phyloP scores from a whole-genome alignment of 2,113 vertebrate species.

The Poecilia latipinna region DNA sequence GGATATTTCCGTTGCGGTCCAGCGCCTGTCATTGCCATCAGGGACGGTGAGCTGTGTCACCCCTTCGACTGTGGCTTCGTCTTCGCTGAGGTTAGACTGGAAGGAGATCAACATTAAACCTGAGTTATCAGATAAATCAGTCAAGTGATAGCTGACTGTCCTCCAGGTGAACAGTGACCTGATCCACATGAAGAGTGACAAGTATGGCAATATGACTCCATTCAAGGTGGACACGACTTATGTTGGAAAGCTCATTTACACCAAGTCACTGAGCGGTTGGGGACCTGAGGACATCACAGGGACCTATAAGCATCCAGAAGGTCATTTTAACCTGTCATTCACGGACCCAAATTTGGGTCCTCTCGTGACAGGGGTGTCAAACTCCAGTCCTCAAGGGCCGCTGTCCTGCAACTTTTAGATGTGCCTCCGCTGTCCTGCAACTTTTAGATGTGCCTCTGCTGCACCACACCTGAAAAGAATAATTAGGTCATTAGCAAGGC shows the following conservation, averaged over 20 bases:
- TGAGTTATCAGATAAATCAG: too few species aligned
- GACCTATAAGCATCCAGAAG: conserved; percentile 84
- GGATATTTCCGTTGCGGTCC: conserved; percentile 92
- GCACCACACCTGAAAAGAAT: too few species aligned
- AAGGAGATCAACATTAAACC: too few species aligned
- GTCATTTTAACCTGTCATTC: too few species aligned
- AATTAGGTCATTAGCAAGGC: too few species aligned
- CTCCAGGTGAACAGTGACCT: conserved; percentile 90
- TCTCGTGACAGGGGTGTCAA: too few species aligned
- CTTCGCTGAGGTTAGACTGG: conserved; percentile 84
- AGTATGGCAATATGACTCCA: conserved; percentile 71
- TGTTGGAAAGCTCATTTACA: conserved; percentile 82
- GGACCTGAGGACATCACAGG: conserved; percentile 77
- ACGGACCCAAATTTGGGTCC: too few species aligned
- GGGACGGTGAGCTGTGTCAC: conserved; percentile 84
- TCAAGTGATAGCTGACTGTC: not conserved
- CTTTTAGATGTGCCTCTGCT: too few species aligned
- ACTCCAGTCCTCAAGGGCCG: too few species aligned
- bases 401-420: too few species aligned
- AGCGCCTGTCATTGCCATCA: conserved; percentile 85
- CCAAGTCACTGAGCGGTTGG: conserved; percentile 79
- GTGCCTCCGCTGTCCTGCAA: too few species aligned
- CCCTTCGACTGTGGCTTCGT: conserved; percentile 86
- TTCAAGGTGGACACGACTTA: conserved; percentile 73
- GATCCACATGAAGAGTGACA: conserved; percentile 75